These are phyloP conservation scores for Psittacula echo DNA, from an alignment of 2,797 vertebrate species.

Conservation along the genomic window DNA sequence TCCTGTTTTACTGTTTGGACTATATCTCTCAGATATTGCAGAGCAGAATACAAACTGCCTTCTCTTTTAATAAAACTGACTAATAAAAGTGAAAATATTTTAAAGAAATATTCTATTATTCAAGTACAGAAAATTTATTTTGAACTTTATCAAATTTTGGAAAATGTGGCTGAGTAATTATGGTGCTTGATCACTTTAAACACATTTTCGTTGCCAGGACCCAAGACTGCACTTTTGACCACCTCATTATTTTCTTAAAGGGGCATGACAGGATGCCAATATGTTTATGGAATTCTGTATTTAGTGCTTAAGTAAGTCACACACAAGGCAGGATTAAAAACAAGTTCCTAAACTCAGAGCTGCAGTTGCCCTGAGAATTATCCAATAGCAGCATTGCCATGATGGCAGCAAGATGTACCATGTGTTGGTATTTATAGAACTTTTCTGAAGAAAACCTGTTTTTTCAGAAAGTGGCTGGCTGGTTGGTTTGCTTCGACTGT, in stretches of 20 bases:
- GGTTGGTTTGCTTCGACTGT: not conserved
- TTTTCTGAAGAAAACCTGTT: not conserved
- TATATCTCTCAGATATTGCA: not conserved
- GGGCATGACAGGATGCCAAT: not conserved
- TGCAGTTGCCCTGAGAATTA: not conserved
- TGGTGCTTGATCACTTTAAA: not conserved
- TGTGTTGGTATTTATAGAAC: not conserved
- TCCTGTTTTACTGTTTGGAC: not conserved
- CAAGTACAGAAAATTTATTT: not conserved
- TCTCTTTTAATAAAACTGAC: not conserved
- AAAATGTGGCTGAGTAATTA: not conserved
- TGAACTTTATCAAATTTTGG: not conserved
- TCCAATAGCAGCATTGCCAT: not conserved
- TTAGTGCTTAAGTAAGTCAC: not conserved
- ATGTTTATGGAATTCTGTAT: not conserved
- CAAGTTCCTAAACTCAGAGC: not conserved
- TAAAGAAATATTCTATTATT: not conserved
- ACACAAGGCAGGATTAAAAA: not conserved
- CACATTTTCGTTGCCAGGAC: not conserved
- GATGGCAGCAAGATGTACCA: not conserved
- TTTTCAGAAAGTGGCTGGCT: not conserved
- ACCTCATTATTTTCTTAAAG: not conserved
- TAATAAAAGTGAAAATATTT: not conserved
- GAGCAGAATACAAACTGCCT: not conserved
- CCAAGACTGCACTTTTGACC: not conserved